Evolutionary conservation across 2,113 vertebrate genomes (phyloP).

Genomic region (Scomber colias): DNA sequence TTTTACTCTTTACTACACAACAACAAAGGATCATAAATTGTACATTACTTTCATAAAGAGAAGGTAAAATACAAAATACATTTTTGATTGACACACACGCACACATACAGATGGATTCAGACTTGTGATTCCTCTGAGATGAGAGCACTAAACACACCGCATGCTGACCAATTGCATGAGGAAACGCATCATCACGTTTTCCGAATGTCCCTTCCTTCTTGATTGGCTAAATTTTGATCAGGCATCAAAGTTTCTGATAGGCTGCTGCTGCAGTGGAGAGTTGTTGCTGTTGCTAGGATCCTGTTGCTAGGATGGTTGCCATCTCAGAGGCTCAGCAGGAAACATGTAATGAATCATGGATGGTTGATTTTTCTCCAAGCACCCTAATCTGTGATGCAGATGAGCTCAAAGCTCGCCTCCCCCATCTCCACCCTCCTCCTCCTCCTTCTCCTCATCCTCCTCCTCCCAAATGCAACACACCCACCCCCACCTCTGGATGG

Average conservation of each 20-base stretch:
- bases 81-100: background rate
- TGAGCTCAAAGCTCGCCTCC: conserved; percentile 80
- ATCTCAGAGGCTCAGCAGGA: conserved; percentile 88
- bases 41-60: background rate
- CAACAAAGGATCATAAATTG: background rate
- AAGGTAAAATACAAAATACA: background rate
- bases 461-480: conserved; percentile 56
- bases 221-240: conserved; percentile 83
- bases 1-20: background rate
- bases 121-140: conserved; percentile 12
- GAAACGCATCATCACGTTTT: conserved; percentile 63
- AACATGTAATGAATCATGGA: conserved; percentile 96
- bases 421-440: conserved; percentile 77
- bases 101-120: background rate
- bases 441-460: conserved; percentile 72
- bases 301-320: conserved; percentile 91
- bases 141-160: conserved; percentile 35
- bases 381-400: conserved; percentile 94
- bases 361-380: conserved; percentile 89
- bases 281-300: conserved; percentile 92
- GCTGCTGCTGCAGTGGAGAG: conserved; percentile 66
- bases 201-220: conserved; percentile 23
- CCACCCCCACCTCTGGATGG: conserved; percentile 74
- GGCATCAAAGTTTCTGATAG: conserved; percentile 83
- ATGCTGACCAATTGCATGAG: conserved; percentile 45